Base-by-base conservation (phyloP, 2,888 invertebrate genomes). In the Eumacrocentrus americanus region DNA sequence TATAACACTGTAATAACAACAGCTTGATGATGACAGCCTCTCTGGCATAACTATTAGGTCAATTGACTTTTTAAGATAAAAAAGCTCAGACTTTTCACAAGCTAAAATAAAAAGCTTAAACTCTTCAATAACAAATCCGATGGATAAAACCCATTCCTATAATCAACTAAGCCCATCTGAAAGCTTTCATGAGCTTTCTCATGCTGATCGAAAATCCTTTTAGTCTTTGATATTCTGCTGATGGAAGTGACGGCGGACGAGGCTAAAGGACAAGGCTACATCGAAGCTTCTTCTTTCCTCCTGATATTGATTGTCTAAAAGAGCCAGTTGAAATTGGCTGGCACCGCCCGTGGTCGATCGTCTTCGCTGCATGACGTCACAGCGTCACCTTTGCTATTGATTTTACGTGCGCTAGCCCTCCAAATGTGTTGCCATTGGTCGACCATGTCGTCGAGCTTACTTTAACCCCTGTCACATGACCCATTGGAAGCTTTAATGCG, bases 311-410 rank as follows among this genome's bases (percentile, higher is more conserved):
- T 77, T 77, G 72, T 54, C 14, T 3, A 25, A 25, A 51, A 50
- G 47, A 68, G 67, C 67, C 57, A 55, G 64, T 67, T 66, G 70
- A 71, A 76, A 76, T 76, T 76, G 76, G 74, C 74, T 73, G 76
- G 74, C 76, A 72, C 75, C 77, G 77, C 77, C 75, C 73, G 75
- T 60, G 76, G 76, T 76, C 77, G 75, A 76, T 77, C 74, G 74
- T 72, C 65, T 46, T 38, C 50, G 35, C 46, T 23, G 48, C 14
- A 48, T 60, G 60, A 60, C 60, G 60, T 58, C 47, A 55, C 60
- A 42, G 47, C 58, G 62, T 58, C 65, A 58, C 58, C 50, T 54
- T 42, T 5, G 34, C 52, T 63, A 60, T 60, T 60, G 60, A 60
- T 60, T 60, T 55, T 60, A 40, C 50, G 22, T 38, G 23, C 14